phyloP scores from a whole-genome alignment of 2,113 vertebrate species.

The Ageneiosus marmoratus region DNA sequence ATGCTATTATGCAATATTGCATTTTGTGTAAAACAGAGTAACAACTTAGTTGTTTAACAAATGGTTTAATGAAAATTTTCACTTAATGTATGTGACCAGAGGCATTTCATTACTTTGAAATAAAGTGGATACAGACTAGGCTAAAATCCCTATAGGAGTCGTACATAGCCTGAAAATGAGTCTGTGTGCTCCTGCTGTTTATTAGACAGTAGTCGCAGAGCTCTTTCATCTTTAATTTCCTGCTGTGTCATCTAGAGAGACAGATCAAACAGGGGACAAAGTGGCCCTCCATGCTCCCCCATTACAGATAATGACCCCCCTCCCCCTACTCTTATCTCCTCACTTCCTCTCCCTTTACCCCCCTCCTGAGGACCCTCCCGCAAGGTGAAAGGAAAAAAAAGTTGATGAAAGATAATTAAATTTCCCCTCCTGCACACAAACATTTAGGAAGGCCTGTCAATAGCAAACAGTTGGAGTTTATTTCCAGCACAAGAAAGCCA shows the following conservation, averaged over 20 bases:
- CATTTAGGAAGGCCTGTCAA: conserved; percentile 56
- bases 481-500: conserved; percentile 51
- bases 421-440: conserved; percentile 56
- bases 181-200: conserved; percentile 65
- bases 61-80: conserved; percentile 22
- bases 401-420: conserved; percentile 63
- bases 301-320: conserved; percentile 59
- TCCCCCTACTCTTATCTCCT: conserved; percentile 56
- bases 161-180: conserved; percentile 62
- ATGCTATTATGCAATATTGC: conserved; percentile 8
- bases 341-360: conserved; percentile 66
- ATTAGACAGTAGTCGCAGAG: conserved; percentile 71
- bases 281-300: conserved; percentile 68
- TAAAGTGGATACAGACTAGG: conserved; percentile 18
- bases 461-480: conserved; percentile 57
- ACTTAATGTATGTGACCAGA: conserved; percentile 15
- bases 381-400: conserved; percentile 54
- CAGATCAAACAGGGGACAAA: conserved; percentile 76
- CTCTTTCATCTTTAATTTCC: conserved; percentile 78
- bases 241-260: conserved; percentile 70
- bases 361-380: conserved; percentile 62
- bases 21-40: conserved; percentile 8
- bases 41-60: conserved; percentile 24
- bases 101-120: conserved; percentile 27
- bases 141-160: conserved; percentile 41